Evolutionary conservation across 2,888 invertebrate genomes (phyloP).

Genomic region (Nesidiocoris tenuis): DNA sequence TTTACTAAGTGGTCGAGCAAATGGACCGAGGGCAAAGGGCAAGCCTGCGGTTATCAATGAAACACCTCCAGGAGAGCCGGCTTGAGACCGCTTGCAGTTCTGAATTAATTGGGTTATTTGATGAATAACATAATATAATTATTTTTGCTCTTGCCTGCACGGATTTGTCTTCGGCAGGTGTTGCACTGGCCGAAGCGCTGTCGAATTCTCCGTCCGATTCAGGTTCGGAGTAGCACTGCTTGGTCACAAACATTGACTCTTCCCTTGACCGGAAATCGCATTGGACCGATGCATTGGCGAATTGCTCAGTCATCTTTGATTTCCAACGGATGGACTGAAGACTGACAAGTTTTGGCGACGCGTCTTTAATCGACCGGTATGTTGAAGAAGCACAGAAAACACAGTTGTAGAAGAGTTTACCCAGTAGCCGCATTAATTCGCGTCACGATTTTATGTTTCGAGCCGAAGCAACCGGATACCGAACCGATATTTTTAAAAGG

Average conservation of each 20-base stretch:
- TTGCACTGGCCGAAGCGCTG: neutral
- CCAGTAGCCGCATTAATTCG: neutral
- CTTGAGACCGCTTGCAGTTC: too few species aligned
- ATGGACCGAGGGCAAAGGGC: too few species aligned
- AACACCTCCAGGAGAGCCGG: too few species aligned
- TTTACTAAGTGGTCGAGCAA: too few species aligned
- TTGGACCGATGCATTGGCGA: slow-evolving; percentile 19
- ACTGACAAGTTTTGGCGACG: neutral
- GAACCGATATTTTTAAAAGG: too few species aligned
- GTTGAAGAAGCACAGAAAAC: neutral
- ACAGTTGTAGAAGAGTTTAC: neutral
- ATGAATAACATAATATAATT: too few species aligned
- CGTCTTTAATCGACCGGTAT: neutral
- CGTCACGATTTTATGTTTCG: too few species aligned
- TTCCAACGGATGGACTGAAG: neutral
- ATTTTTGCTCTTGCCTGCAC: too few species aligned
- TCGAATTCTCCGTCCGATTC: slow-evolving; percentile 31
- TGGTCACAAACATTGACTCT: slow-evolving; percentile 45
- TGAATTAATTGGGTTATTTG: too few species aligned
- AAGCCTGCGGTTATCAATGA: too few species aligned
- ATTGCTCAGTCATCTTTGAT: neutral
- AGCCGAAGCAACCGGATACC: too few species aligned
- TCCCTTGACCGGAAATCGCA: slow-evolving; percentile 44
- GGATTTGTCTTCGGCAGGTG: too few species aligned
- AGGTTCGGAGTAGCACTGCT: slow-evolving; percentile 43